Evolutionary conservation across 2,113 vertebrate genomes (phyloP).

Genomic region (Anseranas semipalmata): DNA sequence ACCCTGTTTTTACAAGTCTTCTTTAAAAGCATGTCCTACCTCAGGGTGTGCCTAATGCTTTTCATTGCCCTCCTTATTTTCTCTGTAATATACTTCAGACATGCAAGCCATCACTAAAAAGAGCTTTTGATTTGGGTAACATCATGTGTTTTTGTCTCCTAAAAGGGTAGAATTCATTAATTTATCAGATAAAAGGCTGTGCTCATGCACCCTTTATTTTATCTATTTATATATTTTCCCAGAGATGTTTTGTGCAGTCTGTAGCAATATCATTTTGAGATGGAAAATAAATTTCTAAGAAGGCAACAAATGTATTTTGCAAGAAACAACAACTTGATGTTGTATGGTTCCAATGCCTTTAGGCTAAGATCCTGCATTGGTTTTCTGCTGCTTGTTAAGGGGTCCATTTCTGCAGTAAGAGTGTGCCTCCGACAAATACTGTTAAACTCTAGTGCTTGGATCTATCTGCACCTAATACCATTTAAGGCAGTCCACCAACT

Average conservation of each 20-base stretch:
- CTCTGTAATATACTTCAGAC: background rate
- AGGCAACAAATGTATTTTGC: background rate
- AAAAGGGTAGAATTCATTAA: background rate
- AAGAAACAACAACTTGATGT: background rate
- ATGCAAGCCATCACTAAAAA: background rate
- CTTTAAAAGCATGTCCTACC: background rate
- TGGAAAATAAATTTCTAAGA: fast-evolving
- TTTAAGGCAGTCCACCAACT: background rate
- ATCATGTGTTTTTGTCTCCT: background rate
- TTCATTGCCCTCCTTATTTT: background rate
- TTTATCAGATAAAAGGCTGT: background rate
- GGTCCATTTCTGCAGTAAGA: background rate
- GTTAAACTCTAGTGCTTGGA: background rate
- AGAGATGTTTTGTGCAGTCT: background rate
- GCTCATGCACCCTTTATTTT: background rate
- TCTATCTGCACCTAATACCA: background rate
- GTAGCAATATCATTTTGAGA: background rate
- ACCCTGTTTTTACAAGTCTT: background rate
- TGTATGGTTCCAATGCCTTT: background rate
- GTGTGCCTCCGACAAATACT: background rate
- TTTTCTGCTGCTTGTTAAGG: background rate
- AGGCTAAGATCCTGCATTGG: background rate
- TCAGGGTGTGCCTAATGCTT: background rate
- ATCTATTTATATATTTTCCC: background rate
- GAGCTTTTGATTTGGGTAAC: background rate